Evolutionary conservation across 2,113 vertebrate species (phyloP), one percentile per base, ranked within the genome.

Genomic region (Colinus virginianus): DNA sequence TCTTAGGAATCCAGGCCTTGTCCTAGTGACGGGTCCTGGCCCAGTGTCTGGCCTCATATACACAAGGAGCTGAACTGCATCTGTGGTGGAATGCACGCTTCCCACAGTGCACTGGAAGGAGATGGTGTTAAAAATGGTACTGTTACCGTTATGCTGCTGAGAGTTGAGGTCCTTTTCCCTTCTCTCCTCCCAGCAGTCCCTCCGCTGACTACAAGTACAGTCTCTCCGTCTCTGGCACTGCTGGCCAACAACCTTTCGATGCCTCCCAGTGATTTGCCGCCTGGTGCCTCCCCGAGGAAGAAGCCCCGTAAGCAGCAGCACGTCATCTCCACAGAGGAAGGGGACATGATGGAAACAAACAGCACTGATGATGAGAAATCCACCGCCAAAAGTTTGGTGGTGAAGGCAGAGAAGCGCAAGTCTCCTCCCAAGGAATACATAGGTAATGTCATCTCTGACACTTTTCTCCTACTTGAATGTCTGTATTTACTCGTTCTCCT

Each of bases 261-360:
- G 86, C 97, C 98, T 75, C 85, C 98, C 9, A 99, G 98, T 16
- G 99, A 99, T 90, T 97, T 99, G 72, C 98, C 98, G 36, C 98
- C 99, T 1, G 99, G 99, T 82, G 99, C 99, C 72, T 99, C 99
- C 4, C 99, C 99, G 0, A 98, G 99, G 87, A 99, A 99, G 94
- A 99, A 99, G 87, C 99, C 99, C 51, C 98, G 99, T 67, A 99
- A 99, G 95, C 99, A 99, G 95, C 99, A 99, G 96, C 99, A 99
- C 0, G 97, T 99, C 51, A 99, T 99, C 94, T 99, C 99, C 28
- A 99, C 99, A 5, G 99, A 99, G 96, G 99, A 99, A 94, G 99
- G 98, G 2, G 99, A 99, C 83, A 99, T 99, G 99, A 98, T 99
- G 98, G 99, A 99, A 97, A 98, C 99, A 21, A 99, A 99, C 96